Conservation (phyloP, 2,888 invertebrate genomes). For the Eupsilia transversa region DNA sequence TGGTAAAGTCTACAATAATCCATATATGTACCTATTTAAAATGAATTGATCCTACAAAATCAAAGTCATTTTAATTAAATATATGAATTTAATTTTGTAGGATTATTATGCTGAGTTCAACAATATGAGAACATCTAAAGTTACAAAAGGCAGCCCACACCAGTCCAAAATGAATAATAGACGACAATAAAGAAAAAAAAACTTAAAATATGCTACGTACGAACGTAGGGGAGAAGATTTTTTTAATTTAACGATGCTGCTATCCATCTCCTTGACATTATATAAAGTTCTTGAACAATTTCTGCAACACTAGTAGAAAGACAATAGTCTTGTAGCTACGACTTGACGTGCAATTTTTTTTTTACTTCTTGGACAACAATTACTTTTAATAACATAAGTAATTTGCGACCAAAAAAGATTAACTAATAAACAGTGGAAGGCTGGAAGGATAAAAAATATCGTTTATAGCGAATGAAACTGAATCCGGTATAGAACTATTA, state of each 20-base stretch:
- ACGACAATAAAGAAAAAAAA: too few relatives aligned
- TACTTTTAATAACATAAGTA: neutral
- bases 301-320: neutral
- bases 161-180: neutral
- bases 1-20: neutral
- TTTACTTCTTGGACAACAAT: too few relatives aligned
- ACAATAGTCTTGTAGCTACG: neutral
- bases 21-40: too few relatives aligned
- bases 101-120: neutral
- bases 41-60: too few relatives aligned
- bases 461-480: neutral
- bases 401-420: neutral
- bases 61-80: neutral
- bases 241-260: neutral
- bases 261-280: neutral
- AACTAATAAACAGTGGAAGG: neutral
- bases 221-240: slow-evolving; percentile 17
- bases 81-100: neutral
- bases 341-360: neutral
- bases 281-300: neutral
- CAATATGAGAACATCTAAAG: neutral
- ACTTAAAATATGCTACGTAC: too few relatives aligned
- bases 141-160: neutral
- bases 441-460: neutral
- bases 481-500: neutral